phyloP scores from a whole-genome alignment of 2,113 vertebrate species.

The Theropithecus gelada region DNA sequence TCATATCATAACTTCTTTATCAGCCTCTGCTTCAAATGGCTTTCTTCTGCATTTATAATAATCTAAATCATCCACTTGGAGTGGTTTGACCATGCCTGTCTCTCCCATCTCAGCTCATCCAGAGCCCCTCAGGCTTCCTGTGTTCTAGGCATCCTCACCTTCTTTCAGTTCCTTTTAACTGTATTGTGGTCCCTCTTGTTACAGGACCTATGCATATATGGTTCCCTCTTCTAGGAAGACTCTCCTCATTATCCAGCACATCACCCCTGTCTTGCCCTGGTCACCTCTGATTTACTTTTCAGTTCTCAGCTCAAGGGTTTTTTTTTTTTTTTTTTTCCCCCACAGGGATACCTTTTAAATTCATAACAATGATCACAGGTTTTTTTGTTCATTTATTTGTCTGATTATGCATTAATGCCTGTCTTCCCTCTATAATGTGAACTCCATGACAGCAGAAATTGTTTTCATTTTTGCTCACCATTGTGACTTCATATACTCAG shows the following conservation, averaged over 20 bases:
- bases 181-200: not conserved
- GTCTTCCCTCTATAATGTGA: not conserved
- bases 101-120: not conserved
- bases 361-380: not conserved
- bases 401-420: not conserved
- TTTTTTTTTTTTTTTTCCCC: not conserved
- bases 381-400: not conserved
- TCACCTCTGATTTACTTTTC: not conserved
- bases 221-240: not conserved
- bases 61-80: not conserved
- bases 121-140: not conserved
- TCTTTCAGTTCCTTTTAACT: not conserved
- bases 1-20: not conserved
- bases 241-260: not conserved
- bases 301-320: not conserved
- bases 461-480: not conserved
- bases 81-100: not conserved
- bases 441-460: not conserved
- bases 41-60: not conserved
- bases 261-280: not conserved
- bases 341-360: not conserved
- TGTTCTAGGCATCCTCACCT: not conserved
- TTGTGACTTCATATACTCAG: not conserved
- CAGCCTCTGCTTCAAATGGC: not conserved
- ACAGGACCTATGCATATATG: not conserved